These are phyloP conservation scores for Chamaea fasciata DNA, from an alignment of 2,113 vertebrate species.

Conservation along the genomic window DNA sequence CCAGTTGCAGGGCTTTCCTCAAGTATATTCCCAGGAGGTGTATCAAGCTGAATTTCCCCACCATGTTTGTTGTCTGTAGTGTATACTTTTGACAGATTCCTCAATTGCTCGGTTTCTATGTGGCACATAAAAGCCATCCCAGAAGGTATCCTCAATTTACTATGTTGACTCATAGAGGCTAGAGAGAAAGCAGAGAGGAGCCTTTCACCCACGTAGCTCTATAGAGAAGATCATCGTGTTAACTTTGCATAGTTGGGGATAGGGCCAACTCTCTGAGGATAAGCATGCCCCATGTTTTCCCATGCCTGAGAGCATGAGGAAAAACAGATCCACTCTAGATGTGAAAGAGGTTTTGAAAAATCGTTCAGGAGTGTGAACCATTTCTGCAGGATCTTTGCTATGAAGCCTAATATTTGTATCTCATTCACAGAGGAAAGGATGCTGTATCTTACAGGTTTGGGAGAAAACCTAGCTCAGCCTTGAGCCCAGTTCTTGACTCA, in stretches of 20 bases:
- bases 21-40: neutral
- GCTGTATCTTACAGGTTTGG: neutral
- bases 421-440: neutral
- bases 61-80: neutral
- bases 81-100: neutral
- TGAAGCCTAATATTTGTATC: neutral
- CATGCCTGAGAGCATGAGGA: constrained; percentile 10
- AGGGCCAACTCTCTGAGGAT: constrained; percentile 28
- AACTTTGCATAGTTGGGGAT: neutral
- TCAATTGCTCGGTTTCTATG: neutral
- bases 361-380: neutral
- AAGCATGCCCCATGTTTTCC: constrained; percentile 18
- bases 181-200: neutral
- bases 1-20: neutral
- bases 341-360: neutral
- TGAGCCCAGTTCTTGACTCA: neutral
- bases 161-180: neutral
- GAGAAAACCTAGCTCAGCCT: neutral
- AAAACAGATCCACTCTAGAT: neutral
- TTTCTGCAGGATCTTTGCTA: neutral
- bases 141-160: neutral
- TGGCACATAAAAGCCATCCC: neutral
- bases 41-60: neutral
- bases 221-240: neutral
- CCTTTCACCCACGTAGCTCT: neutral